These are phyloP conservation scores for Hypsopygia costalis DNA, from an alignment of 2,888 invertebrate species.

Conservation along the genomic window DNA sequence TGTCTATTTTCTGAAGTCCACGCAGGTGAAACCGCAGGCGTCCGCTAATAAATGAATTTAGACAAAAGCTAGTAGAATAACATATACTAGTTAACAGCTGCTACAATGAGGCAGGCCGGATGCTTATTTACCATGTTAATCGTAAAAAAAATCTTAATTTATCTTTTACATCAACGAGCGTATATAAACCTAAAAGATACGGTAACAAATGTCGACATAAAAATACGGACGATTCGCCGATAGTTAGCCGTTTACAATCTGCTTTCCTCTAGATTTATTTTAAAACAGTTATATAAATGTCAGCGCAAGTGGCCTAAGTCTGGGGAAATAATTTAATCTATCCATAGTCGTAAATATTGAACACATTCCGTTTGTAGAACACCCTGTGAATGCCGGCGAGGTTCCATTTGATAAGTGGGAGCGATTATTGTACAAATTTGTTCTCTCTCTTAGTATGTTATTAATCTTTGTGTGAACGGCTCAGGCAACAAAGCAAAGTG, in stretches of 20 bases:
- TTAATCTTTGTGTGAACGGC: no score
- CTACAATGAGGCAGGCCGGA: no score
- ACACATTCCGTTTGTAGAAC: constrained; percentile 43
- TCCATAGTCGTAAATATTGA: constrained; percentile 49
- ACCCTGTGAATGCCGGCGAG: constrained; percentile 22
- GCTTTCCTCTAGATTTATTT: constrained; percentile 36
- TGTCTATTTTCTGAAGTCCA: no score
- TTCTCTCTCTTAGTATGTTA: background rate
- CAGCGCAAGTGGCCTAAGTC: constrained; percentile 28
- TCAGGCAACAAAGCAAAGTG: no score
- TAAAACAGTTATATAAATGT: constrained; percentile 50
- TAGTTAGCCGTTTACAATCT: background rate
- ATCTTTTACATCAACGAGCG: no score
- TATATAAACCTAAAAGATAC: no score
- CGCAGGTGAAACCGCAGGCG: no score
- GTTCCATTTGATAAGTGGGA: constrained; percentile 3
- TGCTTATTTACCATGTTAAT: no score
- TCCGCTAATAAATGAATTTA: no score
- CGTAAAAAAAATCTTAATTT: no score
- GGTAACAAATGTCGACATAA: background rate
- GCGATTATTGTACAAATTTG: background rate
- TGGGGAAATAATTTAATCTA: constrained; percentile 52
- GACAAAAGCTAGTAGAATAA: no score
- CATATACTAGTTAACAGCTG: no score
- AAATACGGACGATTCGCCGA: background rate